A percentile compares a stretch with the other conserved stretches of the same genome.
phyloP scores from a whole-genome alignment of 2,797 vertebrate genomes.

The Pangasius larnaudii region DNA sequence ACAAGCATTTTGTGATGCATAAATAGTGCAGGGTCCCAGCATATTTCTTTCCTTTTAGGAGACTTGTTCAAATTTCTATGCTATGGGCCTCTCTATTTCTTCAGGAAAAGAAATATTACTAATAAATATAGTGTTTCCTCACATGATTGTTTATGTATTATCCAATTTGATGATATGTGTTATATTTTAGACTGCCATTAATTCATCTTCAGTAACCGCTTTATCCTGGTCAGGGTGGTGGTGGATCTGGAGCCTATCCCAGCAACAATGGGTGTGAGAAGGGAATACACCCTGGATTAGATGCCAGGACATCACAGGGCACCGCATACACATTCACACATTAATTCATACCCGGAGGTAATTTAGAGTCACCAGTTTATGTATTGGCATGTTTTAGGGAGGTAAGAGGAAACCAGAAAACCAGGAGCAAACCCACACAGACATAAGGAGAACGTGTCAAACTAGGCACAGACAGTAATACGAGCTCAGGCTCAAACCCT shows the following conservation, averaged over 20 bases:
- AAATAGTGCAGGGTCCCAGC: neutral
- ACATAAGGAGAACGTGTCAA: neutral
- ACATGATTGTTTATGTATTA: neutral
- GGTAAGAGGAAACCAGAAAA: neutral
- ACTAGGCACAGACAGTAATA: neutral
- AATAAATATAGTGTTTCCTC: neutral
- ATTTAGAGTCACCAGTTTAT: neutral
- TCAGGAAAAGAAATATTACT: neutral
- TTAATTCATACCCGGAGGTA: neutral
- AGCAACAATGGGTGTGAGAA: neutral
- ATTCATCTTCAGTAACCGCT: neutral
- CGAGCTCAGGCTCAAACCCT: neutral
- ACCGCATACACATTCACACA: neutral
- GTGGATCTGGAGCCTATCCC: neutral
- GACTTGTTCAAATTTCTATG: neutral
- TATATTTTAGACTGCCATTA: neutral
- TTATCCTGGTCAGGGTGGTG: neutral
- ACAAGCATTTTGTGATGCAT: neutral
- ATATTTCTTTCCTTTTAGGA: neutral
- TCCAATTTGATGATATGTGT: neutral
- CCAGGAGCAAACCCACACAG: neutral
- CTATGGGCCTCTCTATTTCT: neutral
- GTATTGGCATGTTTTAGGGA: neutral
- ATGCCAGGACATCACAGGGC: neutral
- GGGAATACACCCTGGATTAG: constrained; percentile 10